A percentile compares a stretch with the other conserved stretches of the same genome.
phyloP scores from a whole-genome alignment of 2,888 invertebrate genomes.

The Odontocolon sp. region DNA sequence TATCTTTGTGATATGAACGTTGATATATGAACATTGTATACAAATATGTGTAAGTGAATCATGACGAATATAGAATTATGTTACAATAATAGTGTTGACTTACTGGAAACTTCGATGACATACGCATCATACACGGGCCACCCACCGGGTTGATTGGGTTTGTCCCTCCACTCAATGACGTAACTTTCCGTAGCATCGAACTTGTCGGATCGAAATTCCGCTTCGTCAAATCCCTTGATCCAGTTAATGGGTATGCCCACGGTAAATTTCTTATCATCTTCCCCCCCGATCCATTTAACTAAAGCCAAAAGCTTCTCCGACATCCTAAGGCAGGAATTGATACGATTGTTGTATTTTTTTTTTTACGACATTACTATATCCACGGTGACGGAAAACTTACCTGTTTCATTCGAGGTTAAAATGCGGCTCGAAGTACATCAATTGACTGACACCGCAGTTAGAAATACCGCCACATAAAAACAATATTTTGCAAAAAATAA shows the following conservation, averaged over 20 bases:
- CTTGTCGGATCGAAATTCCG: neutral
- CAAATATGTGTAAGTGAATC: no score
- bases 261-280: constrained; percentile 23
- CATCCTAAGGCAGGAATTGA: no score
- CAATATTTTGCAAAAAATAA: no score
- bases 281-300: constrained; percentile 36
- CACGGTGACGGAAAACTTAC: neutral
- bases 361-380: neutral
- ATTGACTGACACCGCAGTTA: no score
- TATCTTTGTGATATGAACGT: no score
- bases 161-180: constrained; percentile 4
- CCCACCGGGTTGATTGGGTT: constrained; percentile 10
- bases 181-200: neutral
- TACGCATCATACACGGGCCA: constrained; percentile 22
- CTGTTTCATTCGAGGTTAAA: no score
- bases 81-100: neutral
- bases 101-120: constrained; percentile 13
- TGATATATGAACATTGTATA: no score
- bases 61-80: no score
- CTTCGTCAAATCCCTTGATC: constrained; percentile 12
- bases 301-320: constrained; percentile 14
- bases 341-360: no score
- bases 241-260: constrained; percentile 28
- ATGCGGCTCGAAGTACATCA: no score
- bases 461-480: no score